Evolutionary conservation across 2,113 vertebrate species (phyloP).

Genomic region (Polypterus senegalus): DNA sequence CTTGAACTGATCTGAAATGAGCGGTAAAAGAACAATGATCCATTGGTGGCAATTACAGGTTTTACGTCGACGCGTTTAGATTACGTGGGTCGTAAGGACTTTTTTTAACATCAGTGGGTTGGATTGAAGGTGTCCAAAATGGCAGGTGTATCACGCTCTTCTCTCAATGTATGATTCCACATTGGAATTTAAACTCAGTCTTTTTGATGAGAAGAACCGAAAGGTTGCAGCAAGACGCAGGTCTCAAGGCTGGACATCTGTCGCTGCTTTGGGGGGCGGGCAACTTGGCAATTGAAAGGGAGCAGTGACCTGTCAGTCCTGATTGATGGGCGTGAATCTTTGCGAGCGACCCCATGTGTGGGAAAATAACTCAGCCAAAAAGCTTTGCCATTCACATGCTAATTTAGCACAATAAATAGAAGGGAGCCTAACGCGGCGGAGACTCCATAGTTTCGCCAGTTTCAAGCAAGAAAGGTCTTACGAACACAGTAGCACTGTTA

Average conservation of each 20-base stretch:
- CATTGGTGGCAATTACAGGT: too few relatives aligned
- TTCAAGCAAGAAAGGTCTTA: conserved; percentile 12
- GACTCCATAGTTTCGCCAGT: conserved; percentile 39
- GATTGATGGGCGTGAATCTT: conserved; percentile 64
- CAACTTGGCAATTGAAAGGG: conserved; percentile 55
- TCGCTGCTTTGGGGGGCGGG: conserved; percentile 47
- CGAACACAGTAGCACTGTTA: not conserved
- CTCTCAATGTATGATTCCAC: too few relatives aligned
- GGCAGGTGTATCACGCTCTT: too few relatives aligned
- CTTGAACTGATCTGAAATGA: too few relatives aligned
- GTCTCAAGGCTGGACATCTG: conserved; percentile 73
- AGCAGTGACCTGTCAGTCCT: conserved; percentile 75
- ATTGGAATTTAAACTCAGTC: too few relatives aligned
- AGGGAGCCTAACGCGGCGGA: conserved; percentile 26
- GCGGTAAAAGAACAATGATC: too few relatives aligned
- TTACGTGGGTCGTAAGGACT: too few relatives aligned
- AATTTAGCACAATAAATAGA: conserved; percentile 70
- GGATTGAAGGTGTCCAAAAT: too few relatives aligned
- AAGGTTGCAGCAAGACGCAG: conserved; percentile 32
- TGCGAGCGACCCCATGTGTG: conserved; percentile 60
- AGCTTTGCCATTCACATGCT: conserved; percentile 66
- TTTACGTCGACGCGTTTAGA: too few relatives aligned
- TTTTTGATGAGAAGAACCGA: conserved; percentile 26
- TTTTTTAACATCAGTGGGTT: too few relatives aligned
- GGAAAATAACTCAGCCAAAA: conserved; percentile 68